Conservation (phyloP, 2,797 vertebrate species). For the Malacoraja senta region DNA sequence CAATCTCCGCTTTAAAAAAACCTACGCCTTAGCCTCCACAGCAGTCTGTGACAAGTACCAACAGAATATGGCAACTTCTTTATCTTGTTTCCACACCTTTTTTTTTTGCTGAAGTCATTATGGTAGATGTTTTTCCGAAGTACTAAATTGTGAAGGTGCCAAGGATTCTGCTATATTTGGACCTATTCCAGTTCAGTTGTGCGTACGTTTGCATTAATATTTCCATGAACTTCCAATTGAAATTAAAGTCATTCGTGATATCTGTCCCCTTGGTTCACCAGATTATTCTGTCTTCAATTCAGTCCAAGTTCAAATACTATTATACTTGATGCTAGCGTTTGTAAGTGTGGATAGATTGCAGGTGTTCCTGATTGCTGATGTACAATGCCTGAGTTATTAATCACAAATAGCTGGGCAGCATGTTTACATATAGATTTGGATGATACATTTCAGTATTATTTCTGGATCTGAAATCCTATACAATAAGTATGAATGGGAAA, state of each 20-base stretch:
- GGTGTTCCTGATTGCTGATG: neutral
- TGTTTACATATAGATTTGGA: neutral
- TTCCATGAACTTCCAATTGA: neutral
- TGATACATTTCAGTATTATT: conserved; percentile 27
- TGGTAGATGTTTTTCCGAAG: neutral
- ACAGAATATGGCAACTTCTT: neutral
- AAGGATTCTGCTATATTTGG: neutral
- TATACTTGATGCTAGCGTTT: neutral
- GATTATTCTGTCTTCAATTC: neutral
- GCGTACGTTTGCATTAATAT: neutral
- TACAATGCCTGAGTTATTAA: neutral
- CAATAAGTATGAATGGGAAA: conserved; percentile 8
- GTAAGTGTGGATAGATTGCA: neutral
- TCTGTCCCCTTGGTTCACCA: neutral
- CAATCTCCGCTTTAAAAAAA: too few relatives aligned
- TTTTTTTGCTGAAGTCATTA: neutral
- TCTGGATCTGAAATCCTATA: neutral
- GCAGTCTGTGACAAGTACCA: neutral
- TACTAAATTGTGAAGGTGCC: neutral
- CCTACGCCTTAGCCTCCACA: too few relatives aligned
- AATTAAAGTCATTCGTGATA: neutral
- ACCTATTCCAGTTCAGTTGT: neutral
- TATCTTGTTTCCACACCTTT: neutral
- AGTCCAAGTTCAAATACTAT: neutral
- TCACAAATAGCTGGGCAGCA: neutral